Conservation (phyloP, 2,797 vertebrate species). For the Acomys russatus region DNA sequence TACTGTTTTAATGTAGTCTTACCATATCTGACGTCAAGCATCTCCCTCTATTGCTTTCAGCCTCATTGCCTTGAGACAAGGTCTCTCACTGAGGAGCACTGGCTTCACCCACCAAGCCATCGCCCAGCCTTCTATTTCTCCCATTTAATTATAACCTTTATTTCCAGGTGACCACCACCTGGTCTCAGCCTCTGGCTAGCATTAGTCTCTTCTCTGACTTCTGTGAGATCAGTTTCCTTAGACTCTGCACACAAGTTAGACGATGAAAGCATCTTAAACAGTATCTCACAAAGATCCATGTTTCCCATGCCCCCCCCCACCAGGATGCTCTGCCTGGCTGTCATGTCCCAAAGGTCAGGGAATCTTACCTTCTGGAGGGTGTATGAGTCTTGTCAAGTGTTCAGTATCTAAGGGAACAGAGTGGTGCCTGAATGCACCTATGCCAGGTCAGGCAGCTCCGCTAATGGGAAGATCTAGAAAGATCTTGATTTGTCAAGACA, state of each 20-base stretch:
- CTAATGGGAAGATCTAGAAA: neutral
- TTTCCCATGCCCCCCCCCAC: neutral
- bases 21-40: neutral
- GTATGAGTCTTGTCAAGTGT: neutral
- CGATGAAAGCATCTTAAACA: neutral
- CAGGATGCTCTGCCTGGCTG: neutral
- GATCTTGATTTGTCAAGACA: constrained; percentile 50
- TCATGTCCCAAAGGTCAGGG: neutral
- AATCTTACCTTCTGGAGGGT: neutral
- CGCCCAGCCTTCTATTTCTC: neutral
- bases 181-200: neutral
- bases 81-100: neutral
- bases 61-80: neutral
- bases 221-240: neutral
- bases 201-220: neutral
- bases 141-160: neutral
- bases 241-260: neutral
- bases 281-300: neutral
- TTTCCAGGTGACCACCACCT: neutral
- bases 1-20: neutral
- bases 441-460: neutral
- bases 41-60: neutral
- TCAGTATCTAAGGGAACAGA: neutral
- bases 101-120: neutral
- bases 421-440: neutral